A percentile compares a stretch with the other conserved stretches of the same genome.
Evolutionary conservation across 2,113 vertebrate genomes (phyloP).

Genomic region (Marmota flaviventris): DNA sequence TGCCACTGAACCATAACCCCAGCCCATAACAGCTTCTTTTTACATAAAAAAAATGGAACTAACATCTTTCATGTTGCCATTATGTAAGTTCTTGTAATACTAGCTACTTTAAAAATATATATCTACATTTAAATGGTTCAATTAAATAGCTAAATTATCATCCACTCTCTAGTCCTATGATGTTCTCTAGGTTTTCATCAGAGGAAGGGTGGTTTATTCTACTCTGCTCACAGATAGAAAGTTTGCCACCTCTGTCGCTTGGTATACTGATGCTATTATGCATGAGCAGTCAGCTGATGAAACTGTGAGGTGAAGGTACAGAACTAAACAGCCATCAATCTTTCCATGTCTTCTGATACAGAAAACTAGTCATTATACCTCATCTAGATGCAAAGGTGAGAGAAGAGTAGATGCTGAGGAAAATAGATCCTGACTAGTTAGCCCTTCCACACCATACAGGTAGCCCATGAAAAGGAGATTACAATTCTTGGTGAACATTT

Average conservation of each 20-base stretch:
- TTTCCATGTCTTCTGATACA: background rate
- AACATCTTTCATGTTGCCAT: background rate
- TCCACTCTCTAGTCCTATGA: accelerated
- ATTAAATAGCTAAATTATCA: background rate
- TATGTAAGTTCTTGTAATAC: too few species aligned
- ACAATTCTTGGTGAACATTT: too few species aligned
- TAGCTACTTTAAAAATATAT: background rate
- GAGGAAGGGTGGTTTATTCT: background rate
- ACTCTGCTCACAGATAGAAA: background rate
- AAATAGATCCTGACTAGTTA: too few species aligned
- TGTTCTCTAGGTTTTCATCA: background rate
- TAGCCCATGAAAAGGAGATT: background rate
- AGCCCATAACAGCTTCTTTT: too few species aligned
- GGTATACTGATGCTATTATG: too few species aligned
- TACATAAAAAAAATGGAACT: background rate
- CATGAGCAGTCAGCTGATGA: too few species aligned
- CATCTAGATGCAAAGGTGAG: background rate
- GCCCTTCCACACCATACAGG: background rate
- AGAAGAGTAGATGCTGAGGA: background rate
- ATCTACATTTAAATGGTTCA: background rate
- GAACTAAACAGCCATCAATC: too few species aligned
- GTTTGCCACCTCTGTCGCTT: too few species aligned
- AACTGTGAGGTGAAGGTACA: too few species aligned
- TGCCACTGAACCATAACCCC: too few species aligned
- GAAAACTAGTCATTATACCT: background rate